A percentile compares a stretch with the other conserved stretches of the same genome.
Evolutionary conservation across 2,113 vertebrate species (phyloP).

Genomic region (Prunella himalayana): DNA sequence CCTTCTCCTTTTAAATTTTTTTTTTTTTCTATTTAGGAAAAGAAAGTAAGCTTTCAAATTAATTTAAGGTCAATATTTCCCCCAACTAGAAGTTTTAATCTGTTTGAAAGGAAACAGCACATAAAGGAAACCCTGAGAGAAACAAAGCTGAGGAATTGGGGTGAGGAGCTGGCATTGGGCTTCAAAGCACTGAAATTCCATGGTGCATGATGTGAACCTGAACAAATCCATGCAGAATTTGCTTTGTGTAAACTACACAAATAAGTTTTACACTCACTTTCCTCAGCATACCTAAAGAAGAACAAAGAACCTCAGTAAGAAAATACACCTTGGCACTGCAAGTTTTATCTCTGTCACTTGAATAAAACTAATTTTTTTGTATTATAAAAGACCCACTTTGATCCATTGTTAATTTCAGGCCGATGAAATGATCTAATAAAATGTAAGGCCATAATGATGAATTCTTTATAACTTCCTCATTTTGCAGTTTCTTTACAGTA

Average conservation of each 20-base stretch:
- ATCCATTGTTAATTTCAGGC: slow-evolving; percentile 4
- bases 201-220: neutral
- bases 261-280: neutral
- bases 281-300: neutral
- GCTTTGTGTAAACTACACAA: neutral
- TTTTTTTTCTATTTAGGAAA: neutral
- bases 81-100: neutral
- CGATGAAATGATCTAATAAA: slow-evolving; percentile 30
- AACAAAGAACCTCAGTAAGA: neutral
- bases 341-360: neutral
- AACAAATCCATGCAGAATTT: neutral
- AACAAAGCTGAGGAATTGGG: neutral
- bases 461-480: slow-evolving; percentile 2
- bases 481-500: neutral
- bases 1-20: neutral
- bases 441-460: neutral
- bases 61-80: neutral
- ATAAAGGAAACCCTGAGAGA: neutral
- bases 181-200: neutral
- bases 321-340: neutral
- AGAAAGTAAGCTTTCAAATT: neutral
- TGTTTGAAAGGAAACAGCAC: neutral
- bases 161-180: neutral
- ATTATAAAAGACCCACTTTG: neutral
- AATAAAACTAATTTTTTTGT: neutral